These are phyloP conservation scores for Scaptomyza pallida DNA, from an alignment of 1,140 invertebrate species.

Conservation along the genomic window DNA sequence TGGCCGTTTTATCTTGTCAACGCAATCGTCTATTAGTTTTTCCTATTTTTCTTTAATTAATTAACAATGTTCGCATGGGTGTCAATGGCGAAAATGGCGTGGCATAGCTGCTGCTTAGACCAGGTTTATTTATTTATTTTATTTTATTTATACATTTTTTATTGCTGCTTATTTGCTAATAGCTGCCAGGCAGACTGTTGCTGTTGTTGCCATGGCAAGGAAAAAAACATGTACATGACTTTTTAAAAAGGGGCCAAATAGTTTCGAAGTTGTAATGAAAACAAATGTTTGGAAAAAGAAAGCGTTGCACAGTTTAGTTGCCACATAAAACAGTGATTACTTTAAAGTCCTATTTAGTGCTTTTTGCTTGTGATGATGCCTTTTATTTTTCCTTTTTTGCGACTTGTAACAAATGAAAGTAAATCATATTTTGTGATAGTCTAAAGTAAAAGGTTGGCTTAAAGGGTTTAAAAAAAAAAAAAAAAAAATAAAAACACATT, in stretches of 20 bases:
- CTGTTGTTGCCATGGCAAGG: background rate
- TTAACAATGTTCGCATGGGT: slow-evolving; percentile 77
- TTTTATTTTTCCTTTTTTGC: background rate
- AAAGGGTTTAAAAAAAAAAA: too few species aligned
- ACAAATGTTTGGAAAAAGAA: slow-evolving; percentile 27
- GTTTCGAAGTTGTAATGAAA: slow-evolving; percentile 34
- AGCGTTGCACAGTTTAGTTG: background rate
- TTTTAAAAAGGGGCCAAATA: slow-evolving; percentile 24
- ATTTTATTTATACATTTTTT: slow-evolving; percentile 13
- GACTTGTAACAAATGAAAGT: background rate
- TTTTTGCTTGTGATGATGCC: background rate
- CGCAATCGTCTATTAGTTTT: slow-evolving; percentile 76
- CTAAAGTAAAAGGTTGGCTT: too few species aligned
- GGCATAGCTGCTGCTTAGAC: slow-evolving; percentile 39
- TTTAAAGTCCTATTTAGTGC: background rate
- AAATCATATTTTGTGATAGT: background rate
- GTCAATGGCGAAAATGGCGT: slow-evolving; percentile 63
- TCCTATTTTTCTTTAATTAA: slow-evolving; percentile 68
- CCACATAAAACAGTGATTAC: slow-evolving; percentile 1
- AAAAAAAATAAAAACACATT: too few species aligned
- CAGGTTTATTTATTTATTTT: slow-evolving; percentile 26
- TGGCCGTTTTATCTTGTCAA: slow-evolving; percentile 75
- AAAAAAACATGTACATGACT: slow-evolving; percentile 19
- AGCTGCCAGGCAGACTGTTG: slow-evolving; percentile 14
- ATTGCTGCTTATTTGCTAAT: slow-evolving; percentile 9